Evolutionary conservation across 2,113 vertebrate genomes (phyloP).

Genomic region (Rhizomys pruinosus): DNA sequence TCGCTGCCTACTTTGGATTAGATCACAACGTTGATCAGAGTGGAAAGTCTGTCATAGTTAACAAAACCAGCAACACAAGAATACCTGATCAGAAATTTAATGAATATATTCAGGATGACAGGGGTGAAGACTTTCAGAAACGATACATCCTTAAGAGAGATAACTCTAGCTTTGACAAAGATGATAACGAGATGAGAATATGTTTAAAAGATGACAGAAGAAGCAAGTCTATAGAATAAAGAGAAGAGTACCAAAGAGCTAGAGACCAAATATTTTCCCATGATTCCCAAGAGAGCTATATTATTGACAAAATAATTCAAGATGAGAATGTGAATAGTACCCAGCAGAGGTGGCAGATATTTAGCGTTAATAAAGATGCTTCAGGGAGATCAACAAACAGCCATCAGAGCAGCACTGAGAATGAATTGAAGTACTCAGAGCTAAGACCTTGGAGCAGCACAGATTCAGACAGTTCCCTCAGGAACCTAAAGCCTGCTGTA

Average conservation of each 20-base stretch:
- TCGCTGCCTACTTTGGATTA: constrained; percentile 98
- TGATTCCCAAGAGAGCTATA: constrained; percentile 96
- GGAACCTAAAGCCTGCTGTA: constrained; percentile 93
- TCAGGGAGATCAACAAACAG: constrained; percentile 92
- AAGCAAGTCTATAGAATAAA: constrained; percentile 98
- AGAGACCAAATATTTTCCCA: constrained; percentile 97
- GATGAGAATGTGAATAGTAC: constrained; percentile 95
- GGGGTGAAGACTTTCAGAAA: no score
- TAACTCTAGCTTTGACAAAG: constrained; percentile 98
- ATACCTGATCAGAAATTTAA: constrained; percentile 99
- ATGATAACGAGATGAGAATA: constrained; percentile 97
- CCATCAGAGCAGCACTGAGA: constrained; percentile 98
- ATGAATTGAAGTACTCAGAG: constrained; percentile 91
- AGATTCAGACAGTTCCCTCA: constrained; percentile 96
- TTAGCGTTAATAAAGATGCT: constrained; percentile 94
- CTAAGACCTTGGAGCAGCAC: constrained; percentile 99
- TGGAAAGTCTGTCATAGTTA: constrained; percentile 98
- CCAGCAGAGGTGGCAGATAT: constrained; percentile 97
- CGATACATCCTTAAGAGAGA: constrained; percentile 99
- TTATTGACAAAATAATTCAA: constrained; percentile 95
- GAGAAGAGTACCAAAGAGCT: constrained; percentile 96
- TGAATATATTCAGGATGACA: constrained; percentile 99
- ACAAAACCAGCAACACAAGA: constrained; percentile 99
- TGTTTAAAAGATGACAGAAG: constrained; percentile 94
- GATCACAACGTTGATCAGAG: constrained; percentile 99